Base-by-base conservation (phyloP, 1,140 invertebrate genomes). In the Popillia japonica region DNA sequence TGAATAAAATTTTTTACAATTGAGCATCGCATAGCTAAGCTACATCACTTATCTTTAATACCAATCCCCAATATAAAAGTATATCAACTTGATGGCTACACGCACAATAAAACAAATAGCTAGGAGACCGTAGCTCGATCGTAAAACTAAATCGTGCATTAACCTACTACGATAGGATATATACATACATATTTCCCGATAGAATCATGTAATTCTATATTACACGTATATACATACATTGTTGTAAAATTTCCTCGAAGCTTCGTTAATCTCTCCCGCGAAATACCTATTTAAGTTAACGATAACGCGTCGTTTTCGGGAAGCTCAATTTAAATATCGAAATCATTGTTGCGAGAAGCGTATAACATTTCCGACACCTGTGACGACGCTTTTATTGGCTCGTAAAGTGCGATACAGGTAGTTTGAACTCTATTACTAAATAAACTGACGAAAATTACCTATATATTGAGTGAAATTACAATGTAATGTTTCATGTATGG, bases 81-180 rank as follows among this genome's bases (percentile, higher is more conserved):
- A 68, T 11, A 27, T 68, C 61, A 23, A 22, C 61, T 27, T 22
- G 23, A 68, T 27, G 27, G 61, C 27, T 34, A 27, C 61, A 68
- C 27, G 61, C 61, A 6, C 27, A 68, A 68, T 68, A 68, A 68
- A 68, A 68, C 61, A 68, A 68, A 27, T 68, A 68, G 61, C 61
- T 23, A 68, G 27, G 11, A 68, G 61, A 27, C 20, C 61, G 22
- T 22, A 68, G 8, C 14, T 22, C 27, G 8, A 4, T 68, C 61
- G 61, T 68, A 68, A 68, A 68, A 68, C 10, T 68, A 68, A 68
- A 68, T 68, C 27, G 61, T 27, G 61, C 61, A 68, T 22, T 68
- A 68, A 68, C 6, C 61, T 68, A 68, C 9, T 27, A 68, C 27
- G 61, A 68, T 55, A 55, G 48, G 6, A 6, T n/a, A 7, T n/a